phyloP scores from a whole-genome alignment of 2,888 invertebrate genomes.

The Phytoseiulus persimilis region DNA sequence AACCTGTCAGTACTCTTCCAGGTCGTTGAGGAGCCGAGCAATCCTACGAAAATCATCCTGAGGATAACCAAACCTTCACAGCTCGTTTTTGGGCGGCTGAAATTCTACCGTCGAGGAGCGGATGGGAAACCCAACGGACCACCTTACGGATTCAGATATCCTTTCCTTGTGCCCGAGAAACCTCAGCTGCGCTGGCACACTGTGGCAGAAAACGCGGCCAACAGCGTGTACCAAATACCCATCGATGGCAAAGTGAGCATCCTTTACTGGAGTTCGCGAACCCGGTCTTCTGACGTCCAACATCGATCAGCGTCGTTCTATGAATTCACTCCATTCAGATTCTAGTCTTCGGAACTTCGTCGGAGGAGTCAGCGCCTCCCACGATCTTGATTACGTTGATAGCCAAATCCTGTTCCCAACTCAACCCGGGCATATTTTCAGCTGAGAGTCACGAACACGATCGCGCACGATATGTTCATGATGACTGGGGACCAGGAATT shows the following conservation, averaged over 20 bases:
- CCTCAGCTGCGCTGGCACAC: slow-evolving; percentile 16
- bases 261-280: not conserved
- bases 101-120: slow-evolving; percentile 5
- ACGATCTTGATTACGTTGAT: too few species aligned
- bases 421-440: not conserved
- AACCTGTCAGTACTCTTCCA: not conserved
- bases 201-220: not conserved
- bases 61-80: not conserved
- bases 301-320: too few species aligned
- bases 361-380: too few species aligned
- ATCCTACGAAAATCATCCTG: slow-evolving; percentile 15
- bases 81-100: not conserved
- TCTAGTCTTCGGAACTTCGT: not conserved
- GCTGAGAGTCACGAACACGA: slow-evolving; percentile 6
- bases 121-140: not conserved
- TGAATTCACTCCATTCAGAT: too few species aligned
- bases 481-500: not conserved
- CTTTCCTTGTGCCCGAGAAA: slow-evolving; percentile 6
- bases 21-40: slow-evolving; percentile 12
- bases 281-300: too few species aligned
- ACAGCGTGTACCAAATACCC: slow-evolving; percentile 7
- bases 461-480: not conserved
- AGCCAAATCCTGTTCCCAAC: too few species aligned
- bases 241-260: slow-evolving; percentile 6
- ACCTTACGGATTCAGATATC: slow-evolving; percentile 19